Conservation (phyloP, 1,140 invertebrate genomes). For the Centruroides sculpturatus region DNA sequence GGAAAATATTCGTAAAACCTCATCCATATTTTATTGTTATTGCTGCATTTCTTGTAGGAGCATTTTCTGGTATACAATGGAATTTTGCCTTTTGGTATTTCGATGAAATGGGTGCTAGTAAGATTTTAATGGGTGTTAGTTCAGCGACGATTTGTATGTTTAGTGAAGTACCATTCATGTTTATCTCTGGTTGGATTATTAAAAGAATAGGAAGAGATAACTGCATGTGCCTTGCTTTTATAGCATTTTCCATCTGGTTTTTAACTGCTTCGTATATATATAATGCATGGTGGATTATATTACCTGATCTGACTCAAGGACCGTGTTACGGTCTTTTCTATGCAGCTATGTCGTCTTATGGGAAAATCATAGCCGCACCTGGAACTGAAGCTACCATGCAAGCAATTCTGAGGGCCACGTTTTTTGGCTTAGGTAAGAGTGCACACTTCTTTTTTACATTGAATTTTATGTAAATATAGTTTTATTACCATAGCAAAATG, state of each 20-base stretch:
- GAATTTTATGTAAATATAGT: too few relatives aligned
- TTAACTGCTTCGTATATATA: constrained; percentile 55
- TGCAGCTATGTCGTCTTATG: constrained; percentile 73
- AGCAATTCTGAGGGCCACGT: constrained; percentile 41
- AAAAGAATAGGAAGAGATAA: constrained; percentile 65
- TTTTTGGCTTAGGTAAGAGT: too few relatives aligned
- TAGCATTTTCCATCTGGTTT: constrained; percentile 57
- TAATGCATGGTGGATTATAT: constrained; percentile 64
- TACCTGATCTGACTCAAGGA: constrained; percentile 71
- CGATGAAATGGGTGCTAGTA: constrained; percentile 15
- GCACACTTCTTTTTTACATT: too few relatives aligned
- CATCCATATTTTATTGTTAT: constrained; percentile 19
- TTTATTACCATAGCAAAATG: too few relatives aligned
- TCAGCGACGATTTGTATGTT: constrained; percentile 38
- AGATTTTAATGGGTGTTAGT: constrained; percentile 64
- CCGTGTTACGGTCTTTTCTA: constrained; percentile 78
- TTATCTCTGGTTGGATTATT: constrained; percentile 37
- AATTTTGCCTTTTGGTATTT: constrained; percentile 48
- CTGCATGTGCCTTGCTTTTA: constrained; percentile 63
- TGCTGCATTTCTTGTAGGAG: constrained; percentile 64
- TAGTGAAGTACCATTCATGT: constrained; percentile 6
- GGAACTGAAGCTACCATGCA: constrained; percentile 63
- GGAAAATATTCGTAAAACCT: neutral
- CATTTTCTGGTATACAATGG: constrained; percentile 72
- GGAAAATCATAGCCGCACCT: constrained; percentile 63